Evolutionary conservation across 2,113 vertebrate genomes (phyloP).

Genomic region (Catharus bicknelli): DNA sequence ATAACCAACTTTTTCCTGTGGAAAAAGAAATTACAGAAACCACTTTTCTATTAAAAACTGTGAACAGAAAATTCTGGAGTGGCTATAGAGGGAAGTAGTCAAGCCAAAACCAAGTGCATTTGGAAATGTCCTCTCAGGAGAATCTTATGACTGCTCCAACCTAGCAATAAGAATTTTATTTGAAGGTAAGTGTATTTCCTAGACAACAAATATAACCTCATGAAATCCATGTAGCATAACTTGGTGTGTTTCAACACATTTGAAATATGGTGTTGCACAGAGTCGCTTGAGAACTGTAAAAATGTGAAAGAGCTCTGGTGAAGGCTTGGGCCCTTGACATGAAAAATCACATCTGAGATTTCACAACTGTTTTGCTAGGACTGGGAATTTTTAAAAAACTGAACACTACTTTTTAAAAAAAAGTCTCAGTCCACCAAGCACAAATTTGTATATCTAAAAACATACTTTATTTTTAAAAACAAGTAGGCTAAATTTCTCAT

Average conservation of each 20-base stretch:
- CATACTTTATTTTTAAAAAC: not conserved
- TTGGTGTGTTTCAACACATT: not conserved
- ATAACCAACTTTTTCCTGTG: constrained; percentile 26
- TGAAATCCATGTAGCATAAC: not conserved
- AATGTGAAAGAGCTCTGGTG: not conserved
- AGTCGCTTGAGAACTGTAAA: not conserved
- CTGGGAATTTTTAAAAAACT: not conserved
- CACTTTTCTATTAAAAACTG: not conserved
- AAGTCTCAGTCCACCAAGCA: not conserved
- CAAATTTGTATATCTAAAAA: not conserved
- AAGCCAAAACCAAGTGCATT: not conserved
- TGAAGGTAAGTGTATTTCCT: not conserved
- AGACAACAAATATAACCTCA: not conserved
- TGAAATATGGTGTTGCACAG: not conserved
- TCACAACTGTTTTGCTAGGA: not conserved
- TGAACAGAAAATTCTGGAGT: constrained; percentile 19
- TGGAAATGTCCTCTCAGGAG: not conserved
- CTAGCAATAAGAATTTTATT: not conserved
- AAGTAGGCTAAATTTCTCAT: fast-evolving
- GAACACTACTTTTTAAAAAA: not conserved
- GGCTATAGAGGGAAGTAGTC: not conserved
- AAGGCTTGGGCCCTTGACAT: not conserved
- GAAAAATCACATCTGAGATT: not conserved
- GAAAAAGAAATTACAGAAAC: constrained; percentile 18
- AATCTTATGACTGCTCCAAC: not conserved